These are phyloP conservation scores for Zaprionus gabonicus DNA, from an alignment of 1,140 invertebrate genomes.

Conservation along the genomic window DNA sequence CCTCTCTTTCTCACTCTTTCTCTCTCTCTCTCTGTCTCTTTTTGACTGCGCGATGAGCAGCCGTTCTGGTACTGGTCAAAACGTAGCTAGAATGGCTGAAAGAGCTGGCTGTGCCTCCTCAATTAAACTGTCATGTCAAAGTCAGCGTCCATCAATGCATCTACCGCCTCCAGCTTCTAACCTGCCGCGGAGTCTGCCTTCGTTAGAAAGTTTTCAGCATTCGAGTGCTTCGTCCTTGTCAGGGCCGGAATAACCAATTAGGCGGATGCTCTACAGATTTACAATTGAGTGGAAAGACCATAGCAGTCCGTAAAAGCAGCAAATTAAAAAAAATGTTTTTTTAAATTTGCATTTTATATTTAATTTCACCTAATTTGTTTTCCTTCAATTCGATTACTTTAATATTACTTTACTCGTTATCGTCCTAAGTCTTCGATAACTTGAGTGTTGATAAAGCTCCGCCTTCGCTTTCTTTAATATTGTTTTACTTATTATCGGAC, in stretches of 20 bases:
- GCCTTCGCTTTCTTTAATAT: no score
- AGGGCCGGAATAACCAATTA: slow-evolving; percentile 23
- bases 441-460: no score
- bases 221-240: neutral
- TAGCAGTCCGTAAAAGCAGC: no score
- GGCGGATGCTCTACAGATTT: neutral
- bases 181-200: slow-evolving; percentile 20
- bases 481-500: neutral
- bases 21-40: neutral
- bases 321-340: no score
- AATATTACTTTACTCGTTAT: neutral
- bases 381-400: no score
- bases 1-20: neutral
- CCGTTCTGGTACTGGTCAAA: slow-evolving; percentile 1
- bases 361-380: neutral
- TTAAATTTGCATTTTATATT: neutral
- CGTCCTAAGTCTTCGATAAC: no score
- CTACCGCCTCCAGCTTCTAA: slow-evolving; percentile 9
- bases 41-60: slow-evolving; percentile 6
- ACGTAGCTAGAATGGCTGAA: neutral
- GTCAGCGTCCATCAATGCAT: slow-evolving; percentile 62
- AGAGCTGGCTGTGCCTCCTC: slow-evolving; percentile 46
- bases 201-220: slow-evolving; percentile 22
- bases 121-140: slow-evolving; percentile 82
- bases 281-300: neutral